phyloP scores from a whole-genome alignment of 2,797 vertebrate genomes.

The Hafferia zeledoni region DNA sequence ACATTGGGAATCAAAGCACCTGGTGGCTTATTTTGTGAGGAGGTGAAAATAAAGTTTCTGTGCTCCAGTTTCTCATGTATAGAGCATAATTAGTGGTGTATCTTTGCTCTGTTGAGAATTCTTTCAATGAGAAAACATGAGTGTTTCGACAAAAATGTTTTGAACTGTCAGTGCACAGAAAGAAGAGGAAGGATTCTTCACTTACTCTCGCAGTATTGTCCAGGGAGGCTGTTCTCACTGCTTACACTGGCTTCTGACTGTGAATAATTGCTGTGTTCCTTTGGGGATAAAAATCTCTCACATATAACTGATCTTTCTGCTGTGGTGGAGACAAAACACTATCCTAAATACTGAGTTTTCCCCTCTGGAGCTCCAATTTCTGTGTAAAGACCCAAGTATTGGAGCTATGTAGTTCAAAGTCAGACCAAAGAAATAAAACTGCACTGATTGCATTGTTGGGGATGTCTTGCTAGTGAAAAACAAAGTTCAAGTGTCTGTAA shows the following conservation, averaged over 20 bases:
- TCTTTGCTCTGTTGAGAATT: neutral
- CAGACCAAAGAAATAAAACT: slow-evolving; percentile 4
- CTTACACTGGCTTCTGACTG: neutral
- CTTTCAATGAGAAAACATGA: neutral
- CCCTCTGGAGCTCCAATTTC: neutral
- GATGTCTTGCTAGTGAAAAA: neutral
- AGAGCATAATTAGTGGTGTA: neutral
- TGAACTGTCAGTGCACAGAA: neutral
- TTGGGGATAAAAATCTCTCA: neutral
- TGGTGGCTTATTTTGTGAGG: neutral
- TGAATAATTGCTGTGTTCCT: slow-evolving; percentile 12
- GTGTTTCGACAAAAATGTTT: neutral
- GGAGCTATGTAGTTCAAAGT: neutral
- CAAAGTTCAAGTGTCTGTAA: neutral
- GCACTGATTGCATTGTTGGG: neutral
- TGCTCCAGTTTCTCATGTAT: neutral
- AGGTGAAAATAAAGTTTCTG: neutral
- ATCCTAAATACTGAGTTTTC: neutral
- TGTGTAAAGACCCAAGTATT: fast-evolving
- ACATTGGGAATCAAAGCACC: neutral
- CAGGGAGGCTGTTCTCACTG: neutral
- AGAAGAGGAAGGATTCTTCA: neutral
- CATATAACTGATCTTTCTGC: neutral
- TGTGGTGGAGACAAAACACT: neutral
- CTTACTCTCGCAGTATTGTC: neutral